Conservation (phyloP, 2,888 invertebrate species). For the Hermodice carunculata region DNA sequence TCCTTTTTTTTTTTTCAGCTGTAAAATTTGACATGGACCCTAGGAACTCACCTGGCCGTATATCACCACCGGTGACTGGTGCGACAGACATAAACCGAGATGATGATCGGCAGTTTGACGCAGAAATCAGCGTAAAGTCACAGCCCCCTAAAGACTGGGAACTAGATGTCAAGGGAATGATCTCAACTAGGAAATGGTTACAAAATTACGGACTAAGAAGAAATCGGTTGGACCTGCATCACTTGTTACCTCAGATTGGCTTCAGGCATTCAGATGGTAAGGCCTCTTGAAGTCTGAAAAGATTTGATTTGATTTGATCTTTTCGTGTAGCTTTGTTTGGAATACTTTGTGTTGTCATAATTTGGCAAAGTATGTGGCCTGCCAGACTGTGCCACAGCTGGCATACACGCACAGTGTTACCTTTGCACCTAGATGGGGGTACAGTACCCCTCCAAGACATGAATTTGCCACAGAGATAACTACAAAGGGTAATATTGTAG, state of each 20-base stretch:
- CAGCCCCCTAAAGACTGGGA: constrained; percentile 53
- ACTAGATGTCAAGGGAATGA: constrained; percentile 57
- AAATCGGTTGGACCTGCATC: constrained; percentile 58
- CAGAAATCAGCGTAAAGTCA: constrained; percentile 4
- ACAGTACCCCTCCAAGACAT: too few species aligned
- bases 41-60: neutral
- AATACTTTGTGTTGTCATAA: too few species aligned
- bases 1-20: constrained; percentile 39
- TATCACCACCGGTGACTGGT: neutral
- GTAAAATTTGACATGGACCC: constrained; percentile 52
- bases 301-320: too few species aligned
- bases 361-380: too few species aligned
- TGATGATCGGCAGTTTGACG: neutral
- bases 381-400: too few species aligned
- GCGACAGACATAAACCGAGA: neutral
- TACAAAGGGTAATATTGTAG: too few species aligned
- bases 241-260: constrained; percentile 63
- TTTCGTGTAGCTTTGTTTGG: too few species aligned
- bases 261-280: constrained; percentile 67
- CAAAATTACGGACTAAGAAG: constrained; percentile 64
- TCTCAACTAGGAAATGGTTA: constrained; percentile 64
- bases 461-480: too few species aligned
- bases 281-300: too few species aligned
- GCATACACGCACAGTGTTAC: too few species aligned
- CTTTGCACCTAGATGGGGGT: too few species aligned